These are phyloP conservation scores for Sarcophaga bullata DNA, from an alignment of 1,140 invertebrate species.

Conservation along the genomic window DNA sequence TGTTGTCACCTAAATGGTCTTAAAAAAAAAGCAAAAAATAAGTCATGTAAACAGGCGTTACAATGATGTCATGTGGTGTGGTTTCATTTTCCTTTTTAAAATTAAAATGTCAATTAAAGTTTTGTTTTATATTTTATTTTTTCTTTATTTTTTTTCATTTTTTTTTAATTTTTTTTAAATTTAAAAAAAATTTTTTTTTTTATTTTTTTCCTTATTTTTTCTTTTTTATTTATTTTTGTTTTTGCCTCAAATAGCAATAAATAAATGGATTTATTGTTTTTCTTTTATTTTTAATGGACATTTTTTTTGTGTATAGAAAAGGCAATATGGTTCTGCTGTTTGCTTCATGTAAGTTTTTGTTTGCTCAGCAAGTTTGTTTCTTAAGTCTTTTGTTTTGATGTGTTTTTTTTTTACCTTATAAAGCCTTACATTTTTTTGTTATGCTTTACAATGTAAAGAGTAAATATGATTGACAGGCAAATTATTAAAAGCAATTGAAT, in stretches of 20 bases:
- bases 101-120: too few species aligned
- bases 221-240: too few species aligned
- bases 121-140: too few species aligned
- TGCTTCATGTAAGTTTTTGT: background rate
- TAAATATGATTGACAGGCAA: background rate
- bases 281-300: too few species aligned
- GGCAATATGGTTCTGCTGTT: too few species aligned
- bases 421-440: background rate
- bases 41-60: background rate
- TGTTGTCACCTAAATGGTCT: slow-evolving; percentile 14
- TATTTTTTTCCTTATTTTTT: too few species aligned
- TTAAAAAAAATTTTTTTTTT: too few species aligned
- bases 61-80: slow-evolving; percentile 2
- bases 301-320: too few species aligned
- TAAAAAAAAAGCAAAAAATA: background rate
- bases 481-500: background rate
- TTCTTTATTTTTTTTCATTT: too few species aligned
- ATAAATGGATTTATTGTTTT: too few species aligned
- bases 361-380: background rate
- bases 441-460: background rate
- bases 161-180: too few species aligned
- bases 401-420: background rate
- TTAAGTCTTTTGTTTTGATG: slow-evolving; percentile 6
- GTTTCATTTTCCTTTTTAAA: background rate
- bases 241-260: too few species aligned